A percentile compares a stretch with the other conserved stretches of the same genome.
These are phyloP conservation scores for Neogobius melanostomus DNA, from an alignment of 2,113 vertebrate genomes.

Conservation along the genomic window DNA sequence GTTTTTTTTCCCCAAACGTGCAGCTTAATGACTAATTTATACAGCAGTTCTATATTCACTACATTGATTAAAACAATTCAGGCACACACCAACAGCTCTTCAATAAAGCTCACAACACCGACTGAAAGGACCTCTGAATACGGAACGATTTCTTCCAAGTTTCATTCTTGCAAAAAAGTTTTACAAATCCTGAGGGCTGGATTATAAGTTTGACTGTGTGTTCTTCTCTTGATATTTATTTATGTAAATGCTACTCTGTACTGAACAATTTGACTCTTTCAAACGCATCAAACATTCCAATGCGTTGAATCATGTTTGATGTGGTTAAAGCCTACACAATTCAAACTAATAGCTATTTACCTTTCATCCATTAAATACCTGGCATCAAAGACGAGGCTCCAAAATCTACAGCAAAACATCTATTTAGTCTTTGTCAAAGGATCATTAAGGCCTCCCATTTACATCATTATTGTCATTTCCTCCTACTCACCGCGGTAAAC, in stretches of 20 bases:
- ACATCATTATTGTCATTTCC: constrained; percentile 1
- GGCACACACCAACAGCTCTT: too few relatives aligned
- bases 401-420: background rate
- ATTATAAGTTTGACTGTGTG: constrained; percentile 23
- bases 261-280: background rate
- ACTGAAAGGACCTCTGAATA: too few relatives aligned
- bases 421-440: constrained; percentile 12
- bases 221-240: background rate
- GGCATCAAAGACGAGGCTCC: background rate
- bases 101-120: too few relatives aligned
- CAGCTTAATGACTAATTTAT: too few relatives aligned
- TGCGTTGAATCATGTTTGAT: background rate
- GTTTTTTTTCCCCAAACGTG: too few relatives aligned
- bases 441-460: background rate
- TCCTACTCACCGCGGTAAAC: background rate
- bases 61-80: too few relatives aligned
- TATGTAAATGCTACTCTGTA: constrained; percentile 6
- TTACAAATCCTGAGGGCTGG: background rate
- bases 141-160: too few relatives aligned
- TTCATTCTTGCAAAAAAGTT: too few relatives aligned
- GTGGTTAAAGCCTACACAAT: background rate
- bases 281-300: background rate
- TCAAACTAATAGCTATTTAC: background rate
- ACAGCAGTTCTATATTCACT: too few relatives aligned
- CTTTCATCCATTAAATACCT: constrained; percentile 4